Percentiles rank a stretch among this genome's conserved stretches.
Evolutionary conservation across 2,888 invertebrate species (phyloP).

Genomic region (Pammene fasciana): DNA sequence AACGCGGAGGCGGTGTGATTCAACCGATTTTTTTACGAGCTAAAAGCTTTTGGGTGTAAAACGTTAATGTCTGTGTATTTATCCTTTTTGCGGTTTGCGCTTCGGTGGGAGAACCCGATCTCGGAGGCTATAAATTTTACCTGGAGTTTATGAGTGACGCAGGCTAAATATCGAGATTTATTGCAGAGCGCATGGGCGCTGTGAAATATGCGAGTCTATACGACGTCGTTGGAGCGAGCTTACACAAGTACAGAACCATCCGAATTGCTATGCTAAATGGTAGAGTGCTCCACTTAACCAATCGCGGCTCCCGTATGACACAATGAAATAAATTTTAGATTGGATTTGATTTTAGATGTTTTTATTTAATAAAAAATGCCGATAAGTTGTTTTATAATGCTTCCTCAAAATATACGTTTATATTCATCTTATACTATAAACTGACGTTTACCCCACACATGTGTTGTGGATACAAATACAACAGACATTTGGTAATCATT

Average conservation of each 20-base stretch:
- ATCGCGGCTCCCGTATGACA: not conserved
- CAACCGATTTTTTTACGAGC: slow-evolving; percentile 65
- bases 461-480: no score
- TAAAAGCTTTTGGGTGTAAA: slow-evolving; percentile 78
- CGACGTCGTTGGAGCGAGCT: slow-evolving; percentile 1
- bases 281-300: slow-evolving; percentile 23
- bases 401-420: no score
- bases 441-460: no score
- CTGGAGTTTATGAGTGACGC: slow-evolving; percentile 44
- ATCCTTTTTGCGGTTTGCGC: slow-evolving; percentile 61
- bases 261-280: slow-evolving; percentile 28
- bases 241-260: slow-evolving; percentile 3
- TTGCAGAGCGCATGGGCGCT: slow-evolving; percentile 54
- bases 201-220: slow-evolving; percentile 4
- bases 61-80: slow-evolving; percentile 62
- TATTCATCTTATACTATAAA: no score
- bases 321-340: slow-evolving; percentile 18
- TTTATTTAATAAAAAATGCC: not conserved
- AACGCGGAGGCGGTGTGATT: slow-evolving; percentile 52
- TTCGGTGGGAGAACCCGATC: slow-evolving; percentile 56
- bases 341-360: not conserved
- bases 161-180: slow-evolving; percentile 47
- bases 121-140: slow-evolving; percentile 52
- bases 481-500: no score
- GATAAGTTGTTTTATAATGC: not conserved